Evolutionary conservation across 2,797 vertebrate genomes (phyloP), one percentile per base, ranked within the genome.

Genomic region (Sebastolobus alascanus): DNA sequence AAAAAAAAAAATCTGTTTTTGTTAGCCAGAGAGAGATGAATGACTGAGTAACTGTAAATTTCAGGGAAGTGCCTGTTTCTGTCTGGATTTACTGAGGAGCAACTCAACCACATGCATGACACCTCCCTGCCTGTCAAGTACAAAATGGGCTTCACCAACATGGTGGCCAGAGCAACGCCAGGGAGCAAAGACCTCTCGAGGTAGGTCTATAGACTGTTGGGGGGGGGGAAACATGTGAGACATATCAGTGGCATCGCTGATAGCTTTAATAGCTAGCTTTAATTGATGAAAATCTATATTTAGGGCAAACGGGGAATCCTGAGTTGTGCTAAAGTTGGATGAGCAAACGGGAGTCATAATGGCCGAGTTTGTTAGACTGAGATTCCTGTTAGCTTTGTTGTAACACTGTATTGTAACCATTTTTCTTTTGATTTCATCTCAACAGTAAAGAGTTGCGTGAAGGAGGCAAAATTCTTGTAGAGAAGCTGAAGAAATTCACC

Each of bases 121-220:
- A 95, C 96, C 58, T 89, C 90, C 6, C 95, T 99, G 85, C 98
- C 99, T 1, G 96, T 93, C 80, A 99, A 99, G 78, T 99, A 99
- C 6, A 97, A 98, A 56, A 99, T 99, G 89, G 99, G 99, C 65
- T 99, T 99, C 93, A 99, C 98, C 81, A 99, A 99, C 87, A 99
- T 99, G 98, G 99, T 99, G 56, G 97, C 96, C 80, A 95, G 99
- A 90, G 98, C 99, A 1, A 99, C 98, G 1, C 99, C 98, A 11
- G 97, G 98, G 68, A 99, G 99, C 94, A 99, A 99, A 91, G 99
- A 99, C 89, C 97, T 99, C 40, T 95, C 97, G 37, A 99, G 96
- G 99, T 99, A 88, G 3, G 58, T 5, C 1, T 9, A 4, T 20
- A 35, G 7, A 55, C 63, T 38, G 10, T 8, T 27, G 22, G 29